phyloP scores from a whole-genome alignment of 2,113 vertebrate species.

The Chrysochloris asiatica region DNA sequence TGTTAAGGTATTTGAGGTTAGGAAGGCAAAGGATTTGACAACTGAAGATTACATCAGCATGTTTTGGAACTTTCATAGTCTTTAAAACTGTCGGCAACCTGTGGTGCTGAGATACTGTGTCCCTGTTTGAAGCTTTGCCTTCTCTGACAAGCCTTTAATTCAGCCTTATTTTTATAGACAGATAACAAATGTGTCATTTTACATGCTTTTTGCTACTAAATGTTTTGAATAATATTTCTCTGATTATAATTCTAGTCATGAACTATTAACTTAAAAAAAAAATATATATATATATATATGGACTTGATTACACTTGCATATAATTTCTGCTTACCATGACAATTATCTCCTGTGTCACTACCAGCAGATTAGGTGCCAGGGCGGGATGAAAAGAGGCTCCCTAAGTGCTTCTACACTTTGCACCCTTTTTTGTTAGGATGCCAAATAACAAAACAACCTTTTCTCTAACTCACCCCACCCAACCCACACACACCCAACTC shows the following conservation, averaged over 20 bases:
- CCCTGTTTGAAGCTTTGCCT: background rate
- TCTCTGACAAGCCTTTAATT: background rate
- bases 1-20: background rate
- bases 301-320: background rate
- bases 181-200: background rate
- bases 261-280: no score
- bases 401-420: background rate
- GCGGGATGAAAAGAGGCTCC: background rate
- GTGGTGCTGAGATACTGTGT: background rate
- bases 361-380: background rate
- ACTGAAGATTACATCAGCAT: background rate
- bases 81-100: background rate
- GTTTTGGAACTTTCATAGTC: background rate
- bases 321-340: background rate
- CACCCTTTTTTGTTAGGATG: background rate
- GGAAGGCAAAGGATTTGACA: background rate
- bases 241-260: background rate
- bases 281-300: no score
- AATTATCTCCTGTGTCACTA: background rate
- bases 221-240: background rate
- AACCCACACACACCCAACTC: background rate
- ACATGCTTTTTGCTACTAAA: background rate
- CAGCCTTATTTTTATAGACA: constrained; percentile 19
- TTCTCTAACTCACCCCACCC: background rate
- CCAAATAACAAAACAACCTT: background rate